Base-by-base conservation (phyloP, 1,140 invertebrate genomes). In the Drosophila ficusphila region DNA sequence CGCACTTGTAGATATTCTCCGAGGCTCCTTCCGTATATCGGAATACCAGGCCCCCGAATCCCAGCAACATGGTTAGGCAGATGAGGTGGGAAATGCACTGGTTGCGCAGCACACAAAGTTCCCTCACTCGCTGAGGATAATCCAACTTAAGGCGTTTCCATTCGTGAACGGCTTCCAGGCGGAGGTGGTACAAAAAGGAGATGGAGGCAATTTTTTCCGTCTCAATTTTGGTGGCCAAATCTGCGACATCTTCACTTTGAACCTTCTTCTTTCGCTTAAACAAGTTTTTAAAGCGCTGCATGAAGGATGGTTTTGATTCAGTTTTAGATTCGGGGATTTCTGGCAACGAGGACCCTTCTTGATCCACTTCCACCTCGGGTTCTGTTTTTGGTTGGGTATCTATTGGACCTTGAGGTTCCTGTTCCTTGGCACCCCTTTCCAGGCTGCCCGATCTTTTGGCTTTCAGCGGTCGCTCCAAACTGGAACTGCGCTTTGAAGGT, bases 1-100 rank as follows among this genome's bases (percentile, higher is more conserved):
- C 95, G 79, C 96, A 97, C 92, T 97, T 97, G 91, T 97, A 97
- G 58, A 96, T 96, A 31, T 95, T 94, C 85, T 97, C 96, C 75
- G 96, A 96, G 4, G 94, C 94, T 4, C 96, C 96, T 79, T 97
- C 96, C 4, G 95, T 95, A 69, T 95, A 95, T 38, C 95, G 94
- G 74, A 97, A 97, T 34, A 96, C 91, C 3, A 97, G 92, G 0
- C 95, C 96, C 5, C 96, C 96, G 9, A 96, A 91, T n/a, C 96
- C 96, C 78, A 95, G 95, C 47, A 96, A 93, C 21, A 96, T 93
- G 2, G 96, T 92, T 1, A 96, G 90, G 9, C 96, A 64, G 4
- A 96, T 85, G 3, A 95, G 76, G 71, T 95, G 93, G 39, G 93
- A 93, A 29, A 96, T 82, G 90, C 96, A 96, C 51, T 93, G 92